Base-by-base conservation (phyloP, 2,797 vertebrate genomes). In the Anguilla marmorata region DNA sequence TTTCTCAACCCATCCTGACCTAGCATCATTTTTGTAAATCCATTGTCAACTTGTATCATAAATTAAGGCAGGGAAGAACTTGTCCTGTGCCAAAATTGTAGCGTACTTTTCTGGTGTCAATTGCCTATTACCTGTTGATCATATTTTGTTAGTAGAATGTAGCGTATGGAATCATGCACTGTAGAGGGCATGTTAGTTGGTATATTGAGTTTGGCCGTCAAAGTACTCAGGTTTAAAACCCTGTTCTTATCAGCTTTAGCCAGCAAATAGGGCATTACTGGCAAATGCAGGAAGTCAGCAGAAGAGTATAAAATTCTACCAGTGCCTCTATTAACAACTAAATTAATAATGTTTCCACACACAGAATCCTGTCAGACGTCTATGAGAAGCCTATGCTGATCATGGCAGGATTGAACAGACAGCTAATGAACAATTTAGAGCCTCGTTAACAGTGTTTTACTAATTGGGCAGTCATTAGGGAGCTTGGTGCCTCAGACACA, bases 401-500 rank as follows among this genome's bases (percentile, higher is more conserved):
- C 33, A 84, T 19, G 12, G 66, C 33, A 45, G 19, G 30, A 66
- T 37, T 54, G 48, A 50, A 48, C 45, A 85, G 54, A 79, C 83
- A 88, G 83, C 5, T 85, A 85, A 88, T 85, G 82, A 88, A 66
- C 63, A 14, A 85, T 85, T 88, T 88, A 88, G 83, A 66, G 83
- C 69, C 48, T 85, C 84, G 83, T 87, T 56, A 89, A 90, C 89
- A 89, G 89, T 91, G 88, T 91, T 91, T 91, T 88, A 50, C 72
- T 91, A 91, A 90, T 89, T 89, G 63, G 88, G 58, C 84, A 45
- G 82, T 92, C 91, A 92, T 91, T 91, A 90, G 84, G 87, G 89
- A 83, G 48, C 80, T 9, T 11, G 50, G 79, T 24, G 63, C 54
- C 30, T 41, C 60, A 87, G 87, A 12, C 80, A 84, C 58, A 33